Evolutionary conservation across 2,113 vertebrate species (phyloP), one percentile per base, ranked within the genome.

Genomic region (Thymallus thymallus): DNA sequence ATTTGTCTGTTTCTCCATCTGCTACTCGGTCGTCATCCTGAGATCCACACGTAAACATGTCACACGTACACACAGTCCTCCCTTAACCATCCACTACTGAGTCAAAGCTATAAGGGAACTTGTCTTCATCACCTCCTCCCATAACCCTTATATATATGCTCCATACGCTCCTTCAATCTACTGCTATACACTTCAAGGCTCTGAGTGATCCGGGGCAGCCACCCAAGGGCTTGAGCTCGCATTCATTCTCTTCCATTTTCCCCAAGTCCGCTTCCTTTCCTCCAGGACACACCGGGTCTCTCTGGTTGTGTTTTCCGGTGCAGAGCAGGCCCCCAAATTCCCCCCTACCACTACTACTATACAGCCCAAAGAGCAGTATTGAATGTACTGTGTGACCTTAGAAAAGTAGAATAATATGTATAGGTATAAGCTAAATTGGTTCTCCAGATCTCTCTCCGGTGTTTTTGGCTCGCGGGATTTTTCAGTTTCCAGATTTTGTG

Each of bases 201-300:
- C 89, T 87, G 69, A 83, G 86, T 78, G 84, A 78, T 70, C 24
- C 85, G 82, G 84, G 92, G 92, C 91, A 73, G 69, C 71, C 35
- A 61, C 92, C 92, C 93, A 94, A 77, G 80, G 65, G 82, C 67
- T 80, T 48, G 51, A 83, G 35, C 35, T 20, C 71, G 88, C 86
- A 83, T 92, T 90, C 84, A 70, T 91, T 84, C 88, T 84, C 83
- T 78, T 85, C 79, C 69, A 32, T 78, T 85, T 68, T 85, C 89
- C 84, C 75, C 86, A 82, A 71, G 13, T 72, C 76, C 0, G 3
- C 69, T 30, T 66, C 13, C 48, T 77, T 58, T 70, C 10, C 35
- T 18, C 14, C 66, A 84, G 76, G 48, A 78, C 82, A 82, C 87
- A 88, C 80, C 76, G 80, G 85, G 80, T 18, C 60, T 51, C 13